Percentiles rank a stretch among this genome's conserved stretches.
Evolutionary conservation across 2,797 vertebrate species (phyloP).

Genomic region (Scolopax bukidnonensis): DNA sequence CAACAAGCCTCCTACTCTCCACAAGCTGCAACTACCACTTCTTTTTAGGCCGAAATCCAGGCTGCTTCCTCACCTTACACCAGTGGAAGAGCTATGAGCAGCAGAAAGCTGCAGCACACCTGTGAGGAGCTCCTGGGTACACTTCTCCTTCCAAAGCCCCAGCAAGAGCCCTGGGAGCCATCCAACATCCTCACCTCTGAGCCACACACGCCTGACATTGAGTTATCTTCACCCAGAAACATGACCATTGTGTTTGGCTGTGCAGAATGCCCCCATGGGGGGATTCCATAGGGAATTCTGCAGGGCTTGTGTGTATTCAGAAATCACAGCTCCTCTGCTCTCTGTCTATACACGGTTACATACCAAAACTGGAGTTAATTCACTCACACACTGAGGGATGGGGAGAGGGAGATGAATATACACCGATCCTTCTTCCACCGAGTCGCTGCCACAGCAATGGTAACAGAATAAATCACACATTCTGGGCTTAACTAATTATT

Average conservation of each 20-base stretch:
- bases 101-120: not conserved
- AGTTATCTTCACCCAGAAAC: not conserved
- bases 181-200: not conserved
- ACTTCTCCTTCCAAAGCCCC: not conserved
- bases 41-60: not conserved
- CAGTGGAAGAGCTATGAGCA: not conserved
- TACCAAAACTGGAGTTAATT: constrained; percentile 15
- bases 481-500: not conserved
- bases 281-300: not conserved
- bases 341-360: not conserved
- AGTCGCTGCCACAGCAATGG: constrained; percentile 20
- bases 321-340: not conserved
- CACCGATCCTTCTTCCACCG: constrained; percentile 25
- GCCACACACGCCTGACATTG: not conserved
- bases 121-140: rapidly evolving
- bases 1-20: not conserved
- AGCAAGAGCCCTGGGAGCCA: not conserved
- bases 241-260: rapidly evolving
- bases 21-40: not conserved
- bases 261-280: too few species aligned
- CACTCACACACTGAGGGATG: not conserved
- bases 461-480: constrained; percentile 16
- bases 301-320: not conserved
- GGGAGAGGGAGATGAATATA: not conserved
- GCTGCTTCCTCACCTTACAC: not conserved